phyloP scores from a whole-genome alignment of 2,888 invertebrate species.

The Scaptomyza cyrtandrae region DNA sequence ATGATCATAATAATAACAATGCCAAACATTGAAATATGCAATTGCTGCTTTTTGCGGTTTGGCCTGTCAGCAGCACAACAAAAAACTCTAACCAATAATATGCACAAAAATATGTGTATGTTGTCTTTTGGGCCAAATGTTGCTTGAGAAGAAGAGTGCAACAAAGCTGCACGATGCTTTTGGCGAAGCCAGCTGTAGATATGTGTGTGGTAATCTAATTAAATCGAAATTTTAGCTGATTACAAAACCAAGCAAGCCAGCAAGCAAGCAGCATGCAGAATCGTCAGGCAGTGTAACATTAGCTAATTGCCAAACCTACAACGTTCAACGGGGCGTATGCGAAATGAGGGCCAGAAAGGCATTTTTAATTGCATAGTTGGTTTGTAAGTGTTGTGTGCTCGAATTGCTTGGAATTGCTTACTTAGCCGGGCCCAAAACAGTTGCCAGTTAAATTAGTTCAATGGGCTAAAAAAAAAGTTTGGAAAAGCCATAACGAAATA shows the following conservation, averaged over 20 bases:
- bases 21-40: slow-evolving; percentile 34
- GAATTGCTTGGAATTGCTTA: slow-evolving; percentile 22
- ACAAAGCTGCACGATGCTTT: slow-evolving; percentile 14
- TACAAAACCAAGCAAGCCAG: slow-evolving; percentile 51
- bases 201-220: slow-evolving; percentile 75
- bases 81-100: slow-evolving; percentile 6
- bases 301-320: slow-evolving; percentile 65
- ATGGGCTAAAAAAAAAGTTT: slow-evolving; percentile 12
- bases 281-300: slow-evolving; percentile 2
- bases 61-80: slow-evolving; percentile 5
- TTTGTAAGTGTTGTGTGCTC: slow-evolving; percentile 38
- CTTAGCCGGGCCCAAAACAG: slow-evolving; percentile 15
- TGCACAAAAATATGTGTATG: slow-evolving; percentile 43
- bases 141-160: slow-evolving; percentile 41
- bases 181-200: slow-evolving; percentile 28
- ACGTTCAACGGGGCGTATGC: slow-evolving; percentile 66
- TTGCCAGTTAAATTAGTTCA: slow-evolving; percentile 39
- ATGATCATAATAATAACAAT: slow-evolving; percentile 52
- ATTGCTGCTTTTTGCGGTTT: slow-evolving; percentile 25
- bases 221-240: slow-evolving; percentile 74
- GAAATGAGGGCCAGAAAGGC: slow-evolving; percentile 50
- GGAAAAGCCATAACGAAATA: neutral
- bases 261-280: slow-evolving; percentile 6
- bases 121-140: slow-evolving; percentile 63
- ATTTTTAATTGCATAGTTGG: slow-evolving; percentile 64